These are phyloP conservation scores for Biston betularia DNA, from an alignment of 2,888 invertebrate genomes.

Conservation along the genomic window DNA sequence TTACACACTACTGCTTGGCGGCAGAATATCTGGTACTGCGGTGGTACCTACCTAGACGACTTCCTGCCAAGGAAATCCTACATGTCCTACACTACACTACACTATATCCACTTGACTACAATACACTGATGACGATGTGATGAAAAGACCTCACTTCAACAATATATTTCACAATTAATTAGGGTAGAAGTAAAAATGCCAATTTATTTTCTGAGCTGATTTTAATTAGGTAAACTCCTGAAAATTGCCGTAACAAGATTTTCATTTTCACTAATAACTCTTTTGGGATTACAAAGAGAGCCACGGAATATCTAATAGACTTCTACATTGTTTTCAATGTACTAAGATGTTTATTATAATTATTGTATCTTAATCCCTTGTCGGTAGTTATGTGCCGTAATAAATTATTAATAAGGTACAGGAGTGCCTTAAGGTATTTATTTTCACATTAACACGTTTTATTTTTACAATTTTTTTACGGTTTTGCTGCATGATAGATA, in stretches of 20 bases:
- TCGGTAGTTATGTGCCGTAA: neutral
- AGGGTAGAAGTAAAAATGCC: neutral
- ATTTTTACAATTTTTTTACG: neutral
- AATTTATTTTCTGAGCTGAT: neutral
- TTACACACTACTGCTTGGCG: too few relatives aligned
- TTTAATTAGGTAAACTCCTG: neutral
- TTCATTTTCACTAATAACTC: constrained; percentile 12
- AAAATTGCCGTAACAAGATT: constrained; percentile 8
- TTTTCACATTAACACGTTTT: neutral
- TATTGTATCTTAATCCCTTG: neutral
- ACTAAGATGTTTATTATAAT: neutral
- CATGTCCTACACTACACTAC: too few relatives aligned
- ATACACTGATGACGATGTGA: too few relatives aligned
- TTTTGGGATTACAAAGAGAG: neutral
- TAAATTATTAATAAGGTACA: neutral
- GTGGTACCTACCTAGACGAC: too few relatives aligned
- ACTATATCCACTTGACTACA: too few relatives aligned
- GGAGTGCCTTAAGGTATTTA: neutral
- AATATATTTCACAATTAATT: neutral
- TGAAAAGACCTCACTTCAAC: too few relatives aligned
- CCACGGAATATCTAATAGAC: constrained; percentile 1
- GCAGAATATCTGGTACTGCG: too few relatives aligned
- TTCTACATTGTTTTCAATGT: constrained; percentile 3
- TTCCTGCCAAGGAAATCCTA: too few relatives aligned
- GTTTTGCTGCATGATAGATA: too few relatives aligned